These are phyloP conservation scores for Ophonus ardosiacus DNA, from an alignment of 2,888 invertebrate species.

Conservation along the genomic window DNA sequence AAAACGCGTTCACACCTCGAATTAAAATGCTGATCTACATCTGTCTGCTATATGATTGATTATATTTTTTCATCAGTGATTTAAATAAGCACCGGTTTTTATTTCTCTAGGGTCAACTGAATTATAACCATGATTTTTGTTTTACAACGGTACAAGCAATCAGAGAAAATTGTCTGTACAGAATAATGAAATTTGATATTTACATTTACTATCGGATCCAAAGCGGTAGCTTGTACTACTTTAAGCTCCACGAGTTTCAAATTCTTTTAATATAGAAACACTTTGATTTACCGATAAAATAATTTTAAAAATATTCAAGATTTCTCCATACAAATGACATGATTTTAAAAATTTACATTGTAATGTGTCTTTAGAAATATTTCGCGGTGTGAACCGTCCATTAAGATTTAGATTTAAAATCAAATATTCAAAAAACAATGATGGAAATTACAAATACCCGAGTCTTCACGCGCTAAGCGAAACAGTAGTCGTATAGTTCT, in stretches of 20 bases:
- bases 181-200: constrained; percentile 37
- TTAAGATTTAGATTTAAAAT: constrained; percentile 29
- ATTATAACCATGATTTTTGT: constrained; percentile 9
- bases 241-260: constrained; percentile 25
- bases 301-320: constrained; percentile 31
- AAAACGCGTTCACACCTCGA: constrained; percentile 30
- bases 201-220: not conserved
- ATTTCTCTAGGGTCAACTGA: constrained; percentile 1
- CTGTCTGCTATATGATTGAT: constrained; percentile 43
- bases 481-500: constrained; percentile 32
- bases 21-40: constrained; percentile 29
- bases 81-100: constrained; percentile 29
- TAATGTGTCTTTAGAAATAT: constrained; percentile 38
- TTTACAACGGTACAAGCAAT: constrained; percentile 11
- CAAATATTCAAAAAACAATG: constrained; percentile 40
- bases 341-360: constrained; percentile 35
- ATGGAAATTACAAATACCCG: constrained; percentile 19
- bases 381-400: constrained; percentile 9
- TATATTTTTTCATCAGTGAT: constrained; percentile 21
- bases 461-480: constrained; percentile 19
- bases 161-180: not conserved
- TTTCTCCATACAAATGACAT: constrained; percentile 44
- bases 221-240: constrained; percentile 1
- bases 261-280: constrained; percentile 21
- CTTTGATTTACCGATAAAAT: constrained; percentile 19